Evolutionary conservation across 2,888 invertebrate species (phyloP).

Genomic region (Pachymerium ferrugineum): DNA sequence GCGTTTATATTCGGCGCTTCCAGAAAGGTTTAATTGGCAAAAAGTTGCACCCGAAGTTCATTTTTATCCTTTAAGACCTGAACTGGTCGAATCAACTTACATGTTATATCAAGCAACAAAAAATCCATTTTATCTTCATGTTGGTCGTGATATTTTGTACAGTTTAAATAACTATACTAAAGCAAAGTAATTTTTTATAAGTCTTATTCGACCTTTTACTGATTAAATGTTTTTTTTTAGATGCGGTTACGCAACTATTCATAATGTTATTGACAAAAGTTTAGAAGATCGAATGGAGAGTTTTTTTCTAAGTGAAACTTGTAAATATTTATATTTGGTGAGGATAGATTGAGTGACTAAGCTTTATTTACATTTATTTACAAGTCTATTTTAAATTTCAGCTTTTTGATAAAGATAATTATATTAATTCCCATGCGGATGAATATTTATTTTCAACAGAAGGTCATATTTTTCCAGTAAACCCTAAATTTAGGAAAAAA

Average conservation of each 20-base stretch:
- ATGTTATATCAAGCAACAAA: slow-evolving; percentile 58
- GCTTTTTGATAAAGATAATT: slow-evolving; percentile 59
- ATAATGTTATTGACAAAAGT: slow-evolving; percentile 57
- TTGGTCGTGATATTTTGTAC: slow-evolving; percentile 56
- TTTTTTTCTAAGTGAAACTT: slow-evolving; percentile 60
- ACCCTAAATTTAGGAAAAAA: slow-evolving; percentile 39
- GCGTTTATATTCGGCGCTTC: slow-evolving; percentile 56
- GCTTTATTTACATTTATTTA: neutral
- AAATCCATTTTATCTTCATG: slow-evolving; percentile 61
- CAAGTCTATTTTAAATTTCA: slow-evolving; percentile 43
- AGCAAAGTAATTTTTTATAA: slow-evolving; percentile 47
- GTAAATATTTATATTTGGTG: slow-evolving; percentile 60
- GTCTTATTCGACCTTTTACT: neutral
- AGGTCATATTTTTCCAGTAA: slow-evolving; percentile 56
- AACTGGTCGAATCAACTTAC: slow-evolving; percentile 60
- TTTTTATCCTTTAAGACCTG: slow-evolving; percentile 61
- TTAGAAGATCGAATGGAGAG: slow-evolving; percentile 61
- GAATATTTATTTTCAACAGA: slow-evolving; percentile 58
- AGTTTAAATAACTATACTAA: slow-evolving; percentile 53
- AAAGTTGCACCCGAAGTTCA: slow-evolving; percentile 53
- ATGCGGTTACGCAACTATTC: slow-evolving; percentile 61
- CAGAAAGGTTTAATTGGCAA: slow-evolving; percentile 53
- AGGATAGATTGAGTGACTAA: slow-evolving; percentile 39
- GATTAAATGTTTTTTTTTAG: slow-evolving; percentile 40
- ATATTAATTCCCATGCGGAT: slow-evolving; percentile 53